Conservation (phyloP, 2,113 vertebrate species). For the Clarias magur region DNA sequence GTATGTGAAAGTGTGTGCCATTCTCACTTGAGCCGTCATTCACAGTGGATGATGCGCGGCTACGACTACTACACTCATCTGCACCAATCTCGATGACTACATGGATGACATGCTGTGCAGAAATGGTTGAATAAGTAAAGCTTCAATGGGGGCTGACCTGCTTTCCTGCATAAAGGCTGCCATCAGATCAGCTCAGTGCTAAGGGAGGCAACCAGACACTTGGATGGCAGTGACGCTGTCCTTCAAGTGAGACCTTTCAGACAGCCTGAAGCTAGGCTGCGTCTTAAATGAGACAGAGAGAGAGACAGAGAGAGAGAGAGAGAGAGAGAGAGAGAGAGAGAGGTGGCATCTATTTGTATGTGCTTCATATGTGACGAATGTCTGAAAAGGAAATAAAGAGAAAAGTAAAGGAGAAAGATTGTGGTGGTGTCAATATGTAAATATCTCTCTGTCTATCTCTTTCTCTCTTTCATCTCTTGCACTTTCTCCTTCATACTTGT, state of each 20-base stretch:
- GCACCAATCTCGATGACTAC: not conserved
- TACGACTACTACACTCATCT: not conserved
- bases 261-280: conserved; percentile 8
- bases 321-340: conserved; percentile 24
- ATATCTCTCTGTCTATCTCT: not conserved
- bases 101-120: not conserved
- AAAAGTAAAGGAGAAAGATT: not conserved
- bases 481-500: not conserved
- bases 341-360: not conserved
- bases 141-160: conserved; percentile 37
- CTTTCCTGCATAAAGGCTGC: conserved; percentile 41
- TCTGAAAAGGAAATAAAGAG: not conserved
- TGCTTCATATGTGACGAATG: not conserved
- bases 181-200: conserved; percentile 36
- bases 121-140: conserved; percentile 24
- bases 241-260: conserved; percentile 38
- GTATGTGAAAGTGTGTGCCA: not conserved
- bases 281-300: conserved; percentile 5
- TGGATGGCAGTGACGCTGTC: conserved; percentile 26
- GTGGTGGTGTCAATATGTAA: not conserved
- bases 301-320: conserved; percentile 10
- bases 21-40: not conserved
- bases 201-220: conserved; percentile 30
- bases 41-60: not conserved
- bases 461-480: no score